Percentiles rank a stretch among this genome's conserved stretches.
These are phyloP conservation scores for Rhingia rostrata DNA, from an alignment of 2,888 invertebrate species.

Conservation along the genomic window DNA sequence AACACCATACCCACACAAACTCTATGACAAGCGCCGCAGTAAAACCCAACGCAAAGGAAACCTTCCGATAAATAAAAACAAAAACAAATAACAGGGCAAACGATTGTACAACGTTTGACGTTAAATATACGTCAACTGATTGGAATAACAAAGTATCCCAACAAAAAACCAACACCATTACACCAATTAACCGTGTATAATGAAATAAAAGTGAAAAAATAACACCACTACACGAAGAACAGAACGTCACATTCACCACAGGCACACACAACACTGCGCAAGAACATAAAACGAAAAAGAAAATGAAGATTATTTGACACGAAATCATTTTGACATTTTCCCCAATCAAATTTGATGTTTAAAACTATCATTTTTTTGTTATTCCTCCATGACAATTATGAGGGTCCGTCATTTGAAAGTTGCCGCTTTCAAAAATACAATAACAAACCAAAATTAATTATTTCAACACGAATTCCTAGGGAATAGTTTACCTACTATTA, in stretches of 20 bases:
- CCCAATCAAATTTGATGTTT: conserved; percentile 72
- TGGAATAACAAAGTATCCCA: conserved; percentile 17
- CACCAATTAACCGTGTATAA: background rate
- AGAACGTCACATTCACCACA: conserved; percentile 45
- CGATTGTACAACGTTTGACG: conserved; percentile 13
- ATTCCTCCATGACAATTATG: conserved; percentile 70
- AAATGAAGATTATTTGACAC: conserved; percentile 72
- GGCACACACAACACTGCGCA: conserved; percentile 40
- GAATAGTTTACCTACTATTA: conserved; percentile 2
- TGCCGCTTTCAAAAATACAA: conserved; percentile 59
- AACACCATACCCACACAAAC: conserved; percentile 17
- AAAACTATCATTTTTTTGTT: conserved; percentile 69
- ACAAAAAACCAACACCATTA: conserved; percentile 21
- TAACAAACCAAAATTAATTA: conserved; percentile 46
- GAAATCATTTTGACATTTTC: conserved; percentile 75
- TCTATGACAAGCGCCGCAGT: conserved; percentile 7
- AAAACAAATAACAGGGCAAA: conserved; percentile 4
- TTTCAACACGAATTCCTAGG: background rate
- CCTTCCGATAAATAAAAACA: conserved; percentile 40
- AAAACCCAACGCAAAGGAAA: background rate
- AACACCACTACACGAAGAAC: conserved; percentile 17
- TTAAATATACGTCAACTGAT: conserved; percentile 31
- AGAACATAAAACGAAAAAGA: conserved; percentile 60
- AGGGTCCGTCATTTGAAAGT: conserved; percentile 56
- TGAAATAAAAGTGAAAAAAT: conserved; percentile 15